A percentile compares a stretch with the other conserved stretches of the same genome.
Evolutionary conservation across 2,888 invertebrate species (phyloP).

Genomic region (Lomographa bimaculata): DNA sequence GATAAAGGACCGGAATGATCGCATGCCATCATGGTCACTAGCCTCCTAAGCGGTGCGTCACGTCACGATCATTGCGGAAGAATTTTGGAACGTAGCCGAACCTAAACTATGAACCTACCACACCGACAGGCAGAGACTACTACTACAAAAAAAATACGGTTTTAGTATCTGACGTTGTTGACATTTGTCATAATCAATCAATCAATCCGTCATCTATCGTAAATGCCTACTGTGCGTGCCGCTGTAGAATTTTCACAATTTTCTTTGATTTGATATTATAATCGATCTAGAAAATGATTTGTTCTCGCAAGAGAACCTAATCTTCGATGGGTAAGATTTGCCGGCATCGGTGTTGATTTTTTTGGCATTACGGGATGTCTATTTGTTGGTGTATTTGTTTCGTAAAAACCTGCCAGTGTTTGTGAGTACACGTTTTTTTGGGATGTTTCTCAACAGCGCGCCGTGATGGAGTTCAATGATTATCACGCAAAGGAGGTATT

Average conservation of each 20-base stretch:
- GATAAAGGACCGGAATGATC: too few relatives aligned
- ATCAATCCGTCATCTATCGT: conserved; percentile 42
- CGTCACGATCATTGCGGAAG: too few relatives aligned
- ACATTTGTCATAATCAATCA: conserved; percentile 48
- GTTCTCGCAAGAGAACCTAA: conserved; percentile 80
- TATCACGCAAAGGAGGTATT: conserved; percentile 69
- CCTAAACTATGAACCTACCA: too few relatives aligned
- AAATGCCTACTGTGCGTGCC: conserved; percentile 38
- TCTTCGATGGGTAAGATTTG: conserved; percentile 73
- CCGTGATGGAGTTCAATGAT: conserved; percentile 80
- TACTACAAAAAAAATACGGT: too few relatives aligned
- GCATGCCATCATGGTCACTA: too few relatives aligned
- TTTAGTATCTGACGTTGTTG: too few relatives aligned
- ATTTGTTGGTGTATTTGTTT: conserved; percentile 30
- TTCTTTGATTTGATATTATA: conserved; percentile 30
- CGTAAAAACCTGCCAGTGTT: conserved; percentile 43
- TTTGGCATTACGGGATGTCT: conserved; percentile 26
- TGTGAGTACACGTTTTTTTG: conserved; percentile 50
- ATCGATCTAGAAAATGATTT: conserved; percentile 59
- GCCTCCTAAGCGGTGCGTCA: too few relatives aligned
- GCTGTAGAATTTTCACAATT: conserved; percentile 35
- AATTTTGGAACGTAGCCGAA: too few relatives aligned
- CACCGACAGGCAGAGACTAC: too few relatives aligned
- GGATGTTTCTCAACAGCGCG: conserved; percentile 68
- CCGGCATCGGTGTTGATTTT: conserved; percentile 9